Evolutionary conservation across 2,888 invertebrate species (phyloP).

Genomic region (Creontiades dilutus): DNA sequence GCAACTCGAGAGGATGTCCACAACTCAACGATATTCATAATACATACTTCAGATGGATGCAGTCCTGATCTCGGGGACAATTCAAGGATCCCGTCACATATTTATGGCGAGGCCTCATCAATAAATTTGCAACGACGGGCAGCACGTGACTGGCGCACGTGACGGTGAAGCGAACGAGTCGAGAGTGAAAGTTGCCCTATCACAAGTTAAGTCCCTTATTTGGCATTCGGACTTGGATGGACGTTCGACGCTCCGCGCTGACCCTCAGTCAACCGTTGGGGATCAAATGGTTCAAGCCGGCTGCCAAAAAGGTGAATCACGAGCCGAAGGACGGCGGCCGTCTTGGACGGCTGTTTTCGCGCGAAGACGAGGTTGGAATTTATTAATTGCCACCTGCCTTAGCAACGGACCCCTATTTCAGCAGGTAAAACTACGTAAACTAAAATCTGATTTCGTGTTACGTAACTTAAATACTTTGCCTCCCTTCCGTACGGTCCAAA

Average conservation of each 20-base stretch:
- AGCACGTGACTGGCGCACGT: background rate
- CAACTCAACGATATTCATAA: background rate
- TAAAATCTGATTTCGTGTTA: background rate
- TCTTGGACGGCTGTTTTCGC: background rate
- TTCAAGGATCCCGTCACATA: background rate
- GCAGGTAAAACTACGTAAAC: background rate
- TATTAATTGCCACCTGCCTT: background rate
- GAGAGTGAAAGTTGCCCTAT: constrained; percentile 7
- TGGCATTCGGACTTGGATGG: background rate
- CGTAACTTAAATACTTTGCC: background rate
- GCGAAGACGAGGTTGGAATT: background rate
- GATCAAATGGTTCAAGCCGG: background rate
- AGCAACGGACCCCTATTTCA: background rate
- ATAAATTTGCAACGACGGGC: background rate
- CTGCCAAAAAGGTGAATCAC: constrained; percentile 12
- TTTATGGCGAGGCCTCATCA: background rate
- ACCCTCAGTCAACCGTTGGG: background rate
- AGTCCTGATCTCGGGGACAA: background rate
- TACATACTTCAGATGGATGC: background rate
- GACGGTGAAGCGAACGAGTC: background rate
- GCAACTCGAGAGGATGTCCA: background rate
- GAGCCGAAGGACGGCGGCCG: background rate
- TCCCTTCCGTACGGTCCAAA: too few relatives aligned
- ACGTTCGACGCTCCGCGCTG: background rate
- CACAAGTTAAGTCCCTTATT: constrained; percentile 11